These are phyloP conservation scores for Heteromyza rotundicornis DNA, from an alignment of 2,888 invertebrate genomes.

Conservation along the genomic window DNA sequence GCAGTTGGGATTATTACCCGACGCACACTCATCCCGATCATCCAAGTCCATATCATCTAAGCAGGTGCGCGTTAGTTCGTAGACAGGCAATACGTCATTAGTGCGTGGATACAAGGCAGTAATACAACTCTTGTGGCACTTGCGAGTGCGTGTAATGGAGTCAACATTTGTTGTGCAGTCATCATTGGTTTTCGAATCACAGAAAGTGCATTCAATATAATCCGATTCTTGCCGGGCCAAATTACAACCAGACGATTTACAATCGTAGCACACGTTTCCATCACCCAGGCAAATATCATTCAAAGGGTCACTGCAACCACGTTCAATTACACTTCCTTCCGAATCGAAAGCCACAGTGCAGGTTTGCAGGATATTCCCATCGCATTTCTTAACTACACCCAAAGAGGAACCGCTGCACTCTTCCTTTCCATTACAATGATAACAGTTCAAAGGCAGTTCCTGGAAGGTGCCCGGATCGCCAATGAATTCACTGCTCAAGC, in stretches of 20 bases:
- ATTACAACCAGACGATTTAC: conserved; percentile 54
- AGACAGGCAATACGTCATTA: conserved; percentile 35
- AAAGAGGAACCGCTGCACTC: conserved; percentile 24
- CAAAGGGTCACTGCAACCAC: conserved; percentile 40
- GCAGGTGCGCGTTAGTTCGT: conserved; percentile 50
- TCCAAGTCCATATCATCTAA: conserved; percentile 50
- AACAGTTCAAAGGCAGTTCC: conserved; percentile 37
- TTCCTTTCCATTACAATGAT: conserved; percentile 31
- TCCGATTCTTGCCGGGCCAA: conserved; percentile 32
- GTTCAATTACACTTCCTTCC: conserved; percentile 28
- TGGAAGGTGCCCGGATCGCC: conserved; percentile 38
- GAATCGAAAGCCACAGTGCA: conserved; percentile 35
- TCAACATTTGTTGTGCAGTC: conserved; percentile 41
- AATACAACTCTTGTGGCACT: conserved; percentile 48
- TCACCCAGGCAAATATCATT: conserved; percentile 29
- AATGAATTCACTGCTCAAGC: conserved; percentile 23
- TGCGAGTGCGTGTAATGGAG: conserved; percentile 34
- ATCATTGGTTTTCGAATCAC: conserved; percentile 41
- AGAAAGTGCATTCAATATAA: conserved; percentile 45
- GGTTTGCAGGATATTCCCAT: conserved; percentile 31
- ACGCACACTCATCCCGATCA: conserved; percentile 42
- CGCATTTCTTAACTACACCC: conserved; percentile 23
- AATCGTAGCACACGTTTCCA: conserved; percentile 42
- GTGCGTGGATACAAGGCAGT: conserved; percentile 52
- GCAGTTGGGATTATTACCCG: conserved; percentile 35